Percentiles rank a stretch among this genome's conserved stretches.
These are phyloP conservation scores for Rhadinocentrus ornatus DNA, from an alignment of 2,797 vertebrate genomes.

Conservation along the genomic window DNA sequence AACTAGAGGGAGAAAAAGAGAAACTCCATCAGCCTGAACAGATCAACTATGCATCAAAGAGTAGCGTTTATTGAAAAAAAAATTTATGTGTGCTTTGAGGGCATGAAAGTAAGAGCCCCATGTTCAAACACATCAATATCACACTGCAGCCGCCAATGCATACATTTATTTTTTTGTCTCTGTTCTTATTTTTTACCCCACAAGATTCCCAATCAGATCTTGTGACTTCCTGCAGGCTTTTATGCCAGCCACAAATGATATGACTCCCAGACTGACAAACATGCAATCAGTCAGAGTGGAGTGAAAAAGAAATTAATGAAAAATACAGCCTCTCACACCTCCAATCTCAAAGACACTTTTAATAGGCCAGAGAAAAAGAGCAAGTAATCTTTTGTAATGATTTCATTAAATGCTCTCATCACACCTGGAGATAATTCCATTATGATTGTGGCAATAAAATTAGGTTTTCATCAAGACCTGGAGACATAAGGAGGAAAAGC, in stretches of 20 bases:
- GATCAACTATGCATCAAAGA: slow-evolving; percentile 76
- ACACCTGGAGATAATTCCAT: slow-evolving; percentile 87
- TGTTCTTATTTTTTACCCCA: slow-evolving; percentile 41
- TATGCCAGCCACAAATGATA: slow-evolving; percentile 78
- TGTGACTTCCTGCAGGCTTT: slow-evolving; percentile 80
- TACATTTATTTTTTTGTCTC: slow-evolving; percentile 4
- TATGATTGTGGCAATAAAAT: slow-evolving; percentile 86
- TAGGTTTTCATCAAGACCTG: slow-evolving; percentile 82
- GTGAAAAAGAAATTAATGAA: slow-evolving; percentile 25
- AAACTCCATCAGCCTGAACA: slow-evolving; percentile 56
- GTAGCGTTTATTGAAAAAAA: slow-evolving; percentile 72
- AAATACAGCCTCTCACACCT: slow-evolving; percentile 45
- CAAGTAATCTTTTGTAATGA: slow-evolving; percentile 84
- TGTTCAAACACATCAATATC: slow-evolving; percentile 74
- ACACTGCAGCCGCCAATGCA: slow-evolving; percentile 54
- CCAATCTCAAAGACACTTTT: slow-evolving; percentile 71
- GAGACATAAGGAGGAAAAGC: slow-evolving; percentile 78
- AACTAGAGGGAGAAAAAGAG: slow-evolving; percentile 12
- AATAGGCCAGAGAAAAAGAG: slow-evolving; percentile 77
- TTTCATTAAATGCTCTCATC: slow-evolving; percentile 84
- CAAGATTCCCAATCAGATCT: slow-evolving; percentile 83
- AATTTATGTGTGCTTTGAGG: slow-evolving; percentile 68
- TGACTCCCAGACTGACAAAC: slow-evolving; percentile 79
- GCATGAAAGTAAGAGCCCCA: slow-evolving; percentile 73
- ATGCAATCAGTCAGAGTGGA: slow-evolving; percentile 73